Percentiles rank a stretch among this genome's conserved stretches.
phyloP scores from a whole-genome alignment of 64 coral and sea anemone genomes.

The Hydrozoanthus tunicans region DNA sequence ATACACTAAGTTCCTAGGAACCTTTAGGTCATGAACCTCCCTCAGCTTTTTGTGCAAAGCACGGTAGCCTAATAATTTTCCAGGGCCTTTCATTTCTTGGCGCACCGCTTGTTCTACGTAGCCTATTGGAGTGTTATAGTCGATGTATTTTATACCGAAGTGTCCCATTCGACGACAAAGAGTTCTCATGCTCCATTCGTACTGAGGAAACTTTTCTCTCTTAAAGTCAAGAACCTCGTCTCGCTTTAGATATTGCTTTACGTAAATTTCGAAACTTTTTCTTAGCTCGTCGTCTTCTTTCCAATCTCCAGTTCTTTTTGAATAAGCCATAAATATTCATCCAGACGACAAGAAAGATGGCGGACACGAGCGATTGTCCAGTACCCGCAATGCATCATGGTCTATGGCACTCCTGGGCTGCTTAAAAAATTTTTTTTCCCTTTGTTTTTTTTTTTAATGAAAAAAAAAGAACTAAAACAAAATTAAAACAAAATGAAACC shows the following conservation, averaged over 20 bases:
- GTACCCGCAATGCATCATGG: not conserved
- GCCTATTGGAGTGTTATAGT: not conserved
- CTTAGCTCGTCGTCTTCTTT: not conserved
- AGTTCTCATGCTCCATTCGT: conserved; percentile 10
- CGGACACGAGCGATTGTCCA: not conserved
- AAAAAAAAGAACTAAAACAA: conserved; percentile 6
- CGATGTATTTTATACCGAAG: conserved; percentile 12
- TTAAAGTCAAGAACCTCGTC: conserved; percentile 27
- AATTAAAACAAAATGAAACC: not conserved
- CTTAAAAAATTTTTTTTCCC: not conserved
- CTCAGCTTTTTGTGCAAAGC: not conserved
- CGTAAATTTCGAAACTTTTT: not conserved
- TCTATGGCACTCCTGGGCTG: not conserved
- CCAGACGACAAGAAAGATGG: conserved; percentile 9
- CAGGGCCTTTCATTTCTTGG: not conserved
- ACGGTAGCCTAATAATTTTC: not conserved
- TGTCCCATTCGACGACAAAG: not conserved
- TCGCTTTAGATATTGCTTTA: conserved; percentile 21
- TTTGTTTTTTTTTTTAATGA: conserved; percentile 6
- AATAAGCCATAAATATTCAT: not conserved
- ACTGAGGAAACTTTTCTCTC: conserved; percentile 18
- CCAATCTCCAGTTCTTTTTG: not conserved
- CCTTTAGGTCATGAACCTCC: not conserved
- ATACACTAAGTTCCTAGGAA: conserved; percentile 4
- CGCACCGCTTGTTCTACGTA: not conserved